A percentile compares a stretch with the other conserved stretches of the same genome.
These are phyloP conservation scores for Dendrolimus pini DNA, from an alignment of 2,888 invertebrate genomes.

Conservation along the genomic window DNA sequence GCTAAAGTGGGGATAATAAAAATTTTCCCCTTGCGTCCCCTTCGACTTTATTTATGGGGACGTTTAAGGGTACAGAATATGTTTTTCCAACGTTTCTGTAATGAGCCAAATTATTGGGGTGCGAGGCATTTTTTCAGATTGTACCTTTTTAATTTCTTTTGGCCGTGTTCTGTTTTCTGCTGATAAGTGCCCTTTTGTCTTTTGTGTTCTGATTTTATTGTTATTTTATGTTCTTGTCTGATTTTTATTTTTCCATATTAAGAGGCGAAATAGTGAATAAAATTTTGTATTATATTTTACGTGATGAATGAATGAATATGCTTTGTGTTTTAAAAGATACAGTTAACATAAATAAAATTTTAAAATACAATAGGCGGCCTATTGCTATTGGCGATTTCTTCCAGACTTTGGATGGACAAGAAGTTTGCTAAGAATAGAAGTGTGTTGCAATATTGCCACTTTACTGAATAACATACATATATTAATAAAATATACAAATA, in stretches of 20 bases:
- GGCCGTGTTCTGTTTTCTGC: conserved; percentile 31
- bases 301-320: no score
- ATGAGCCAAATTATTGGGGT: conserved; percentile 72
- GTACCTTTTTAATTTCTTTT: conserved; percentile 36
- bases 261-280: no score
- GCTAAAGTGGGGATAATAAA: conserved; percentile 54
- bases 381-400: no score
- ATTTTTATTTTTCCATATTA: background rate
- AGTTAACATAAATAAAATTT: no score
- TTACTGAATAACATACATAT: no score
- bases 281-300: no score
- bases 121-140: conserved; percentile 53
- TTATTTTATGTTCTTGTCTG: background rate
- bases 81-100: conserved; percentile 69
- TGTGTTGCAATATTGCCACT: no score
- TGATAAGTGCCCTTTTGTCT: conserved; percentile 47
- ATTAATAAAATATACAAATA: no score
- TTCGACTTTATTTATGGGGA: conserved; percentile 69
- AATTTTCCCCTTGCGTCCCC: conserved; percentile 62
- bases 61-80: conserved; percentile 65
- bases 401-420: no score
- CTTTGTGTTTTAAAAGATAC: no score
- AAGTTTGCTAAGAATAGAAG: no score
- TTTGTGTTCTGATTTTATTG: conserved; percentile 10
- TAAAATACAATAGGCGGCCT: no score